A percentile compares a stretch with the other conserved stretches of the same genome.
Evolutionary conservation across 2,113 vertebrate genomes (phyloP).

Genomic region (Trogon melanurus): DNA sequence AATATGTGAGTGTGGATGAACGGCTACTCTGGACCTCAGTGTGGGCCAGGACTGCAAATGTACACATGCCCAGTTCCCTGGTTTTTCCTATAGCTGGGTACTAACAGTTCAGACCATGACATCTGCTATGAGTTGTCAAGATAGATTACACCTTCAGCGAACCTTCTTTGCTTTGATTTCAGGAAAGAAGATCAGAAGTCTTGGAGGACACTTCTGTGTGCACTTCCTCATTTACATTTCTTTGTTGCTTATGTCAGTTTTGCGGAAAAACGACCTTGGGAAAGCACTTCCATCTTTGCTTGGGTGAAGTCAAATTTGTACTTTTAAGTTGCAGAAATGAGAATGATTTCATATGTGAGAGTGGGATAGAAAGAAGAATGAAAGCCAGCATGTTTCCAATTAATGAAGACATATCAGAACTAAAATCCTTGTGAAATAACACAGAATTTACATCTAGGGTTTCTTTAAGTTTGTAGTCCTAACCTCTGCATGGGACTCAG

Average conservation of each 20-base stretch:
- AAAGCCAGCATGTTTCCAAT: neutral
- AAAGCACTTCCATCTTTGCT: neutral
- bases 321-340: neutral
- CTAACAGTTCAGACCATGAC: neutral
- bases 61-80: fast-evolving
- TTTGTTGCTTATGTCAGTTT: neutral
- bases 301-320: neutral
- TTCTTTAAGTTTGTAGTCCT: neutral
- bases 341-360: neutral
- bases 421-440: neutral
- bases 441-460: neutral
- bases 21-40: neutral
- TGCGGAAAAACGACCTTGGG: neutral
- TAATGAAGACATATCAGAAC: neutral
- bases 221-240: neutral
- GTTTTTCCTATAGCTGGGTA: neutral
- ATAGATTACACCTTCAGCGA: neutral
- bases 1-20: neutral
- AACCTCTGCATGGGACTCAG: fast-evolving
- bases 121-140: neutral
- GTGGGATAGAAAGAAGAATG: neutral
- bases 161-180: neutral
- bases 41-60: neutral
- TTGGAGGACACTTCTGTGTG: neutral
- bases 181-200: neutral